Evolutionary conservation across 2,113 vertebrate genomes (phyloP).

Genomic region (Phasianus colchicus): DNA sequence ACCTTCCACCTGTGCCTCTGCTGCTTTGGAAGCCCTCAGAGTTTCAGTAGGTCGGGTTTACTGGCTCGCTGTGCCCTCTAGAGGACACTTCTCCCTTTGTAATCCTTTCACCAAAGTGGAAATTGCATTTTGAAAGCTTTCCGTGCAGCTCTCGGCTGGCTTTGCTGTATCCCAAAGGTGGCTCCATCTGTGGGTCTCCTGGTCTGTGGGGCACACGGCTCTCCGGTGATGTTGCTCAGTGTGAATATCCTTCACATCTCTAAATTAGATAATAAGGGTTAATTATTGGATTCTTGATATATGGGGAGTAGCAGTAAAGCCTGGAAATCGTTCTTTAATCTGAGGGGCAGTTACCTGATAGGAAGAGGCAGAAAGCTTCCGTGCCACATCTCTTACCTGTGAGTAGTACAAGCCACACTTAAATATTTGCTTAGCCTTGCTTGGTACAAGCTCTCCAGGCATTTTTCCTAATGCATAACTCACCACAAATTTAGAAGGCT

Average conservation of each 20-base stretch:
- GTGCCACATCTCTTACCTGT: background rate
- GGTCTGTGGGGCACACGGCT: background rate
- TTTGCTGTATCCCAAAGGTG: background rate
- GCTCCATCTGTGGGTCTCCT: accelerated
- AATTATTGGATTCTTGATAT: background rate
- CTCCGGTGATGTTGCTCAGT: accelerated
- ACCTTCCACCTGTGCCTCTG: background rate
- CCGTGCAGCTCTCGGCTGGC: background rate
- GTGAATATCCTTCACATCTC: background rate
- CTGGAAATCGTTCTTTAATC: background rate
- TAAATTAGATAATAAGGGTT: background rate
- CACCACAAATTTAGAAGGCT: background rate
- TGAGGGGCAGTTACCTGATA: background rate
- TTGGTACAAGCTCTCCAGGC: background rate
- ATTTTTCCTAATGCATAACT: background rate
- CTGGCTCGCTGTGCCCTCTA: constrained; percentile 42
- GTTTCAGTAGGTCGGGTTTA: background rate
- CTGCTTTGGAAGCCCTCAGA: background rate
- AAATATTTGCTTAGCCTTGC: background rate
- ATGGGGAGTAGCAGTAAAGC: background rate
- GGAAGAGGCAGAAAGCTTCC: background rate
- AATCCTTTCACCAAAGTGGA: accelerated
- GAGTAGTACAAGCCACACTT: no score
- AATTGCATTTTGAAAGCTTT: background rate
- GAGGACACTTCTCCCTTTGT: background rate